These are phyloP conservation scores for Pocillopora verrucosa DNA, from an alignment of 64 coral and sea anemone genomes.

Conservation along the genomic window DNA sequence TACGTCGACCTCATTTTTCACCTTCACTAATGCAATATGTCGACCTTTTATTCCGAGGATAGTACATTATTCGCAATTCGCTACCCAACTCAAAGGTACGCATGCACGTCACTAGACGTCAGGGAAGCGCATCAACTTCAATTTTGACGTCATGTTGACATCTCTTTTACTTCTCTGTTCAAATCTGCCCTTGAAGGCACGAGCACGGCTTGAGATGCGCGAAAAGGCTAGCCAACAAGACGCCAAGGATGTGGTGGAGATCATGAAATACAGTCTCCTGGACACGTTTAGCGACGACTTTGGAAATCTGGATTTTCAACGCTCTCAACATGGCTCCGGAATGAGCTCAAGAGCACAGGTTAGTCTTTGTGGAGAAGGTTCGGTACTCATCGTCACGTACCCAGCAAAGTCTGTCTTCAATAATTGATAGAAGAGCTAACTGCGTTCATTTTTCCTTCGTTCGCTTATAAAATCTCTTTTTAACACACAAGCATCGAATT, in stretches of 20 bases:
- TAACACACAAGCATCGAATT: too few relatives aligned
- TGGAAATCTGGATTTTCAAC: constrained; percentile 84
- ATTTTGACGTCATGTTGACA: not conserved
- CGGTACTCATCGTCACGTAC: too few relatives aligned
- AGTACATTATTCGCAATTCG: too few relatives aligned
- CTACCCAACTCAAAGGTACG: too few relatives aligned
- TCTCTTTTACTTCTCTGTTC: not conserved
- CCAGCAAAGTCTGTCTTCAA: too few relatives aligned
- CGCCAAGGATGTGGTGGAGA: constrained; percentile 87
- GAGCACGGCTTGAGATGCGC: constrained; percentile 87
- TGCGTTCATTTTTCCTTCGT: too few relatives aligned
- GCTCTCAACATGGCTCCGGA: constrained; percentile 94
- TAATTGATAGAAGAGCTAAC: too few relatives aligned
- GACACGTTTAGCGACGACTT: constrained; percentile 90
- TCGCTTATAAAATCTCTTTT: too few relatives aligned
- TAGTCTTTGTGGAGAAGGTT: not conserved
- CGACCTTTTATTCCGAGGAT: too few relatives aligned
- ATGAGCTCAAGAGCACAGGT: constrained; percentile 97
- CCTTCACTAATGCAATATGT: too few relatives aligned
- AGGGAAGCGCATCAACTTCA: not conserved
- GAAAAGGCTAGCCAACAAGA: constrained; percentile 88
- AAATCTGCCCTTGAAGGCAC: constrained; percentile 51
- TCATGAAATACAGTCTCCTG: constrained; percentile 95
- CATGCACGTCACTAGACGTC: too few relatives aligned
- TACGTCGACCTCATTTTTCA: too few relatives aligned